Base-by-base conservation (phyloP, 2,888 invertebrate genomes). In the Dromius quadrimaculatus region DNA sequence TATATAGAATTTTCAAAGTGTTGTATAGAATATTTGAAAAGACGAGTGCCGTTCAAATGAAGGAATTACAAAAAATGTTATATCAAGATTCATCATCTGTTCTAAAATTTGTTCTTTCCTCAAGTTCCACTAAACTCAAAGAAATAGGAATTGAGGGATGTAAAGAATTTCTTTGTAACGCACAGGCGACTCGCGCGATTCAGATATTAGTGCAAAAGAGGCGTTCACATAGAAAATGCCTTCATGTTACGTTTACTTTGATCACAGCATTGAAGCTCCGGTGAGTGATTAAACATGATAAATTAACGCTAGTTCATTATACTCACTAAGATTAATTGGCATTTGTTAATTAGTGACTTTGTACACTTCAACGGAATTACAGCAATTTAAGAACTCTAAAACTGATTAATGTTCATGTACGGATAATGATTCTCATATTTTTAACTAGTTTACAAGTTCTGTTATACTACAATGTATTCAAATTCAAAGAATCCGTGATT, bases 321-420 rank as follows among this genome's bases (percentile, higher is more conserved):
- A 59, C 32, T 19, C 23, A 41, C 11, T 32, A 68, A 68, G 68
- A 68, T 68, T 68, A 68, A 68, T 66, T 66, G 41, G 57, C 41
- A 57, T 68, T 68, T 68, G 57, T 59, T 68, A 68, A 68, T 68
- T 68, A 68, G 66, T 57, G 57, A 66, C 66, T 66, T 66, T 57
- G 68, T 59, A 59, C 59, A 28, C 57, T 59, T 59, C 68, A 32
- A 36, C 36, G 59, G 41, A 68, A 68, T 68, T 68, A 68, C 68
- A 41, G 59, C 59, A 68, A 68, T 59, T 68, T 59, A 43, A 57
- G 45, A 68, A 59, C 54, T 65, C 54, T 65, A 65, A 11, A 64
- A 65, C 45, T 59, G 68, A 68, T 68, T 68, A 41, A 68, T 68
- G 43, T 36, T 65, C 50, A 9, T 54, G 43, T 65, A 38, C 36